Evolutionary conservation across 2,888 invertebrate species (phyloP), one percentile per base, ranked within the genome.

Genomic region (Dicranocentrus wangi): DNA sequence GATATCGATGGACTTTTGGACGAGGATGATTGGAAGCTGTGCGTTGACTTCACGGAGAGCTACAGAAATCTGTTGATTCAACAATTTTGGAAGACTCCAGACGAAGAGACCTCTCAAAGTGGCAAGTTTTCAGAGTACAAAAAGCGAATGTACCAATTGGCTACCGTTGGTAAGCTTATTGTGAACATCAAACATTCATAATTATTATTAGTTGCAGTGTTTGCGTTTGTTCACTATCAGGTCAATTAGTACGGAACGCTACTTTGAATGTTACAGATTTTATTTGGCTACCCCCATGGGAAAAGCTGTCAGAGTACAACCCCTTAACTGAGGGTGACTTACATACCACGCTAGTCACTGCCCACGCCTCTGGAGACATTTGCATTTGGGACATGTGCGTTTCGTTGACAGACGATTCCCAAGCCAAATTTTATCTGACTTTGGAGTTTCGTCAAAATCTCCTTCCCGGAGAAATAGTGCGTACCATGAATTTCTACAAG

Each of bases 371-470:
- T 28, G 82, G 82, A n/a, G 73, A 73, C 23, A 58, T 75, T 25
- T 82, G 82, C 42, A 69, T 82, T 55, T 82, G 82, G 82, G 53
- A 79, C 19, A 15, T 82, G 8, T 78, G 70, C 42, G 60, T 70
- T 13, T 43, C 39, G 1, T 17, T 27, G n/a, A n/a, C n/a, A 0
- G 68, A 43, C 19, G 42, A 39, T 2, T 8, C 28, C n/a, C 42
- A 25, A 5, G 43, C 60, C 10, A 47, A 53, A 15, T 78, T 63
- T 32, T 78, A 66, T n/a, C 21, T 78, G 58, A 63, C 70, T 2
- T 27, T 78, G 53, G 77, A 78, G 60, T 61, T 78, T 15, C 21
- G 63, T 17, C 13, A 19, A 42, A 63, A 63, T 10, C 63, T 78
- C 10, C 27, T 78, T 19, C 69, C 47, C 15, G 61, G 65, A 17